Base-by-base conservation (phyloP, 2,888 invertebrate species). In the Rhabditoides inermis region DNA sequence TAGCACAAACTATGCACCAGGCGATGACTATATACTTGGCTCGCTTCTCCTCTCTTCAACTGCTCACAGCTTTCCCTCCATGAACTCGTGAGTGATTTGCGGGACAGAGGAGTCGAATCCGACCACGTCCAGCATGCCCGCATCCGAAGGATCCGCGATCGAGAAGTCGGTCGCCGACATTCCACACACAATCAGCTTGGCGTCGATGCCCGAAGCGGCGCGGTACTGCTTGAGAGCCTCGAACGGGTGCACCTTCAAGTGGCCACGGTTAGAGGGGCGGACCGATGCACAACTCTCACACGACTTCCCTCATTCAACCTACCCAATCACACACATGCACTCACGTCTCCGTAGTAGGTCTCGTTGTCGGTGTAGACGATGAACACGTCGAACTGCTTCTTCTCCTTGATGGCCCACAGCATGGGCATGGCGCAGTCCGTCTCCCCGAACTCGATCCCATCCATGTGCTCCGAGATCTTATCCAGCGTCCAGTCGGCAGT, bases 371-470 rank as follows among this genome's bases (percentile, higher is more conserved):
- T 82, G 76, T 86, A 82, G 75, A 86, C 83, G 48, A 88, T 81
- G 77, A 88, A 86, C 26, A 86, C 84, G 77, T 88, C 87, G 61
- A 84, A 81, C 54, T 82, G 78, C 64, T 83, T 81, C 44, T 83
- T 83, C 50, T 82, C 80, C 45, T 82, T 77, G 26, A 73, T 66
- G 0, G 87, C 87, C 85, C 85, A 87, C 22, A 80, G 79, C 56
- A 86, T 82, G 0, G 85, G 84, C 32, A 83, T 71, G 18, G 74
- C 64, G 50, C 77, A 72, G 58, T 78, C 72, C 4, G 77, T 76
- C 6, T 32, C 3, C 6, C 69, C 70, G 45, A 73, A 61, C n/a
- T n/a, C 15, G 18, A 70, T 45, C 0, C 37, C 26, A 4, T 60
- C 45, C 44, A 65, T 57, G 41, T 62, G 50, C 2, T 61, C 49